Evolutionary conservation across 2,888 invertebrate genomes (phyloP), one percentile per base, ranked within the genome.

Genomic region (Tineola bisselliella): DNA sequence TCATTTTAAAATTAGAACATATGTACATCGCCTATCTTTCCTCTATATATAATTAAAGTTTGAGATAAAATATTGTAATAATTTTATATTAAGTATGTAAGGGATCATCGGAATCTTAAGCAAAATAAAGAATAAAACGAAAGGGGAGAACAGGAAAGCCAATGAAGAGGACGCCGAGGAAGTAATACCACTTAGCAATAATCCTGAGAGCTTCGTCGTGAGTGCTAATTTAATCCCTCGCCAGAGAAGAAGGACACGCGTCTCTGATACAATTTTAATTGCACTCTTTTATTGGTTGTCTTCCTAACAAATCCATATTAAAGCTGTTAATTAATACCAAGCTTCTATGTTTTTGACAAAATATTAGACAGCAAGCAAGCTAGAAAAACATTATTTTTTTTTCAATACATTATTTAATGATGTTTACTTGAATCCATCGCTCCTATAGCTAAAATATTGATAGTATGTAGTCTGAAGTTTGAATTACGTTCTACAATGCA

Each of bases 161-260:
- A 58, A 17, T 58, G 33, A 33, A 58, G 58, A 33, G 19, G 19
- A 54, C 17, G 19, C 58, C 19, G 58, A n/a, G 8, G 58, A 33
- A 17, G 58, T 33, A 58, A 58, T 58, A 58, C 58, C 58, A 58
- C 58, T 58, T 58, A 58, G 58, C 58, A 58, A 25, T 58, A 58
- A 58, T 58, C 58, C 58, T 33, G 58, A 31, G 58, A 58, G 58
- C 58, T 58, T 30, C n/a, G 18, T 58, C 19, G 56, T 33, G 58
- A 58, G 58, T 58, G 58, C 58, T 58, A 58, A 58, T 58, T 58
- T 58, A 58, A 58, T 58, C 58, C 58, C 17, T 19, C 13, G 19
- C 33, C n/a, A 58, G 58, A 25, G n/a, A 33, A n/a, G 33, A 58
- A 58, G 12, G 58, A 58, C 58, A 58, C 58, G 58, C 58, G 33